These are phyloP conservation scores for Antrozous pallidus DNA, from an alignment of 2,797 vertebrate species.

Conservation along the genomic window DNA sequence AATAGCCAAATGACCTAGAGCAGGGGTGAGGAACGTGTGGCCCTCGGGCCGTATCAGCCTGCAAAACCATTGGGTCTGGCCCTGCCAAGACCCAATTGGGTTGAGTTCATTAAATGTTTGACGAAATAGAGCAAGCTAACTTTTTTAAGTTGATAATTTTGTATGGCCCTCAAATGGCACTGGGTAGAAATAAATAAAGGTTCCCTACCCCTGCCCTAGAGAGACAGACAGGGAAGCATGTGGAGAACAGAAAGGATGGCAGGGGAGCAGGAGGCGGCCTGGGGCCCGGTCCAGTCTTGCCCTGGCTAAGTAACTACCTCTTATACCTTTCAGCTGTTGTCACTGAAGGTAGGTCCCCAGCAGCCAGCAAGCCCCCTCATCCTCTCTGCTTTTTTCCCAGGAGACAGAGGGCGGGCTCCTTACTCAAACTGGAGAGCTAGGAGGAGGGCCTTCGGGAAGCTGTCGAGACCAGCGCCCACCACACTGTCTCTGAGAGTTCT, in stretches of 20 bases:
- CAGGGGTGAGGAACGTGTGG: too few relatives aligned
- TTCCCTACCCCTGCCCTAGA: background rate
- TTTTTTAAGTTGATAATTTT: too few relatives aligned
- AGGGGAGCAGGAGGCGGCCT: background rate
- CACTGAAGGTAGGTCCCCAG: background rate
- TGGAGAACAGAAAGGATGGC: background rate
- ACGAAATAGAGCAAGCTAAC: too few relatives aligned
- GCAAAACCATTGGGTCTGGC: too few relatives aligned
- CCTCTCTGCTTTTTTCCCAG: background rate
- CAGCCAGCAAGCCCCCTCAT: background rate
- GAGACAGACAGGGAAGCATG: background rate
- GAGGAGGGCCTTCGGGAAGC: background rate
- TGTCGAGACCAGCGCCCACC: background rate
- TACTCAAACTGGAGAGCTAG: background rate
- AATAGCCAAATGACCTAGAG: background rate
- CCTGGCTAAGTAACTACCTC: background rate
- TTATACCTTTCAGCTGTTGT: background rate
- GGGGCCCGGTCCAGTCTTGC: rapidly evolving
- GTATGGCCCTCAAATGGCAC: too few relatives aligned
- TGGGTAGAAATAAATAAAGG: too few relatives aligned
- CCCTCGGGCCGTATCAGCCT: too few relatives aligned
- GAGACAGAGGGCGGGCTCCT: background rate
- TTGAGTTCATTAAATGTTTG: too few relatives aligned
- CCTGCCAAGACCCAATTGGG: too few relatives aligned
- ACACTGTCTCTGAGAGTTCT: background rate